Evolutionary conservation across 2,888 invertebrate genomes (phyloP), one percentile per base, ranked within the genome.

Genomic region (Diadromus collaris): DNA sequence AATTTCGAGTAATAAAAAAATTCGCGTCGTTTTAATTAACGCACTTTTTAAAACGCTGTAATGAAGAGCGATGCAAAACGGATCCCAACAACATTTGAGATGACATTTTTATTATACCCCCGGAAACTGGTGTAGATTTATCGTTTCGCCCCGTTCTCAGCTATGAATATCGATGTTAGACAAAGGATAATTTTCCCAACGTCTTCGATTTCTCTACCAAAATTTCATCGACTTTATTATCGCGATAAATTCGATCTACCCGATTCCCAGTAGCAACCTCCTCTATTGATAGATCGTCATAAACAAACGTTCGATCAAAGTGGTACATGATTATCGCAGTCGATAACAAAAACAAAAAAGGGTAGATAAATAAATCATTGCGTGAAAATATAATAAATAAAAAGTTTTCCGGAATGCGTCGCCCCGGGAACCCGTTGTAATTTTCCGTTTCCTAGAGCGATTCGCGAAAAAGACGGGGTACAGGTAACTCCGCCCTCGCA

Each of bases 401-500:
- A 27, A 29, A 16, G 56, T 56, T 56, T 7, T 27, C 7, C n/a
- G 16, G 34, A 56, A 38, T 64, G 32, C 41, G 1, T n/a, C n/a
- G n/a, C n/a, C n/a, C n/a, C n/a, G n/a, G n/a, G n/a, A n/a, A n/a
- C 38, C n/a, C 7, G 6, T n/a, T 48, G 19, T 72, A 60, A 58
- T 74, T 56, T 51, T 58, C 44, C 44, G 46, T 58, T 75, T 38
- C 56, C 24, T n/a, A 29, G 21, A 10, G 54, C 24, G 46, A 51
- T 19, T 38, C 68, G 48, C 38, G 34, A 68, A 58, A 34, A 46
- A 34, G 56, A 70, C 41, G 16, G 65, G 44, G 48, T 38, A 34
- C 74, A 67, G 65, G 56, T 58, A 65, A 76, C 69, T 60, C 60
- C 29, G 16, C 65, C 38, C 60, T 60, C 46, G 63, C 68, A 69